Evolutionary conservation across 1,140 invertebrate genomes (phyloP).

Genomic region (Globodera rostochiensis): DNA sequence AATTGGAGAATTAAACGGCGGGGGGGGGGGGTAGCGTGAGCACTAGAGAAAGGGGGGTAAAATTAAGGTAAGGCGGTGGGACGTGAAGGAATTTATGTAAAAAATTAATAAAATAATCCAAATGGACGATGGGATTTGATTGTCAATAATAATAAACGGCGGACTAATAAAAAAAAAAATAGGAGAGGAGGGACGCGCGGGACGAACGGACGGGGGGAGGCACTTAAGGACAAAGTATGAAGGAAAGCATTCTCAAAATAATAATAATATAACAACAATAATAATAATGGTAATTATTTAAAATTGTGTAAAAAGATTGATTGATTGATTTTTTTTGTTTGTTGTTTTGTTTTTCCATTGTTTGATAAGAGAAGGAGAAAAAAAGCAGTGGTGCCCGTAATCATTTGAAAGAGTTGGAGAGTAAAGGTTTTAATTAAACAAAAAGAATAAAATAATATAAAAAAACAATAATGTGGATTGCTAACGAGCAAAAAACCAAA

Average conservation of each 20-base stretch:
- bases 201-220: too few relatives aligned
- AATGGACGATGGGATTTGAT: not conserved
- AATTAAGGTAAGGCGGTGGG: not conserved
- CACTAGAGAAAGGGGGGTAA: not conserved
- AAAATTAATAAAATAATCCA: not conserved
- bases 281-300: too few relatives aligned
- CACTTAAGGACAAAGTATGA: too few relatives aligned
- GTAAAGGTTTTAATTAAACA: conserved; percentile 4
- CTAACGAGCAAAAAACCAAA: too few relatives aligned
- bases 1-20: too few relatives aligned
- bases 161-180: too few relatives aligned
- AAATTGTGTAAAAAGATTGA: too few relatives aligned
- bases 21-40: not conserved
- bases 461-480: too few relatives aligned
- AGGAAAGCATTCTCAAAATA: too few relatives aligned
- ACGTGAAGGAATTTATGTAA: not conserved
- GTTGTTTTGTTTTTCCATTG: not conserved
- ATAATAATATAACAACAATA: too few relatives aligned
- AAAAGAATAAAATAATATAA: not conserved
- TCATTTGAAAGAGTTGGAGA: not conserved
- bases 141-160: not conserved
- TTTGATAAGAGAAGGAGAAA: not conserved
- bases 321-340: not conserved
- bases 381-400: not conserved
- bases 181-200: too few relatives aligned